Evolutionary conservation across 2,888 invertebrate species (phyloP).

Genomic region (Marasmarcha lunaedactyla): DNA sequence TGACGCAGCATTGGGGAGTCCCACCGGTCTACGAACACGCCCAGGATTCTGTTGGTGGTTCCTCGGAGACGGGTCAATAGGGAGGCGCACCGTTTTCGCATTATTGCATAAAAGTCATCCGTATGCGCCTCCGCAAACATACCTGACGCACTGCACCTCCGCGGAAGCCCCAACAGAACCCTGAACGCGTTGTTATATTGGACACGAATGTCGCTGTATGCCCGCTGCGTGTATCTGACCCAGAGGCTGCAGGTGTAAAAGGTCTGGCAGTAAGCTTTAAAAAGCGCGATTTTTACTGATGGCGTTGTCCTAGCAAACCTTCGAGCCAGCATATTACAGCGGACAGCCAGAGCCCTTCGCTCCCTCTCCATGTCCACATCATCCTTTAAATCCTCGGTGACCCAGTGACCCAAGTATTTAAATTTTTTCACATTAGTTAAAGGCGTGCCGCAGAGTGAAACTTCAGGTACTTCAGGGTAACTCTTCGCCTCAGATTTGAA

Average conservation of each 20-base stretch:
- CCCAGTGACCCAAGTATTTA: constrained; percentile 4
- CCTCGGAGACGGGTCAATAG: background rate
- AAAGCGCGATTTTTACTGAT: constrained; percentile 1
- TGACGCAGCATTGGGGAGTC: background rate
- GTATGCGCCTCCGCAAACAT: constrained; percentile 6
- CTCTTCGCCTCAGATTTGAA: background rate
- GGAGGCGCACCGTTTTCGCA: background rate
- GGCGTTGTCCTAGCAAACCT: constrained; percentile 4
- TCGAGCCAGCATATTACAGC: constrained; percentile 6
- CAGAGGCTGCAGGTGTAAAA: background rate
- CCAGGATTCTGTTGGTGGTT: background rate
- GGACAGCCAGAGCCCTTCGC: constrained; percentile 4
- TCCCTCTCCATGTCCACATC: constrained; percentile 5
- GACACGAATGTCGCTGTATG: background rate
- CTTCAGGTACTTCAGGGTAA: background rate
- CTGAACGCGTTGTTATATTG: constrained; percentile 3
- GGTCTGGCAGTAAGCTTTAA: background rate
- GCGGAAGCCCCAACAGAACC: constrained; percentile 3
- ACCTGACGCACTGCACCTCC: constrained; percentile 5
- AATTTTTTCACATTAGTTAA: background rate
- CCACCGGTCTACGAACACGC: background rate
- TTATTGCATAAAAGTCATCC: constrained; percentile 2
- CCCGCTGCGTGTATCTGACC: constrained; percentile 1
- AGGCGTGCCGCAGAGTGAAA: background rate
- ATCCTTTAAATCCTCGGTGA: constrained; percentile 4